These are phyloP conservation scores for Berghia stephanieae DNA, from an alignment of 1,140 invertebrate genomes.

Conservation along the genomic window DNA sequence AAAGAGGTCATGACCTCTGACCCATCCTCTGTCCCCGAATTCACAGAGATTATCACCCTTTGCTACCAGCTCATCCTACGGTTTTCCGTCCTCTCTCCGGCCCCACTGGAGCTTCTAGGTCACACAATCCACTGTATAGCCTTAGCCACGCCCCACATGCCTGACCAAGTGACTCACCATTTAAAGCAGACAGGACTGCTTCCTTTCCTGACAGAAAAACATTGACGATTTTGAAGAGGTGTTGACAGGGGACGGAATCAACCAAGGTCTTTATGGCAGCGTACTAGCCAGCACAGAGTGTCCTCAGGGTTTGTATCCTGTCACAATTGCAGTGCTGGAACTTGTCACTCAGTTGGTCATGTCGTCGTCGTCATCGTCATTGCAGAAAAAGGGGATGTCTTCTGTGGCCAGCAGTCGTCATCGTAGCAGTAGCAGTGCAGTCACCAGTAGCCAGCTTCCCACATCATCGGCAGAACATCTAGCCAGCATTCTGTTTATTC, in stretches of 20 bases:
- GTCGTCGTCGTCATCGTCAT: no score
- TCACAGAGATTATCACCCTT: conserved; percentile 43
- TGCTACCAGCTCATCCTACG: conserved; percentile 56
- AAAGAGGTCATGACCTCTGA: conserved; percentile 50
- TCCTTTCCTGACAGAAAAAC: conserved; percentile 62
- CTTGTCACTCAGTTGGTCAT: conserved; percentile 60
- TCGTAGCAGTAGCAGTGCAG: no score
- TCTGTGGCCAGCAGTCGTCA: no score
- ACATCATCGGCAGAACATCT: no score
- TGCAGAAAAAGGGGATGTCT: no score
- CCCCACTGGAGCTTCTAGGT: conserved; percentile 52
- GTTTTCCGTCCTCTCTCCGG: conserved; percentile 50
- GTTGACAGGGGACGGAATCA: conserved; percentile 61
- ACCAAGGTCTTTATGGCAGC: conserved; percentile 63
- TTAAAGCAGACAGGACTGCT: conserved; percentile 64
- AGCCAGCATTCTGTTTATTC: conserved; percentile 61
- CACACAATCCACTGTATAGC: conserved; percentile 55
- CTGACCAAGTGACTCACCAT: conserved; percentile 56
- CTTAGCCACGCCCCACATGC: conserved; percentile 43
- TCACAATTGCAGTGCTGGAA: conserved; percentile 64
- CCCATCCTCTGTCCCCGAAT: conserved; percentile 41
- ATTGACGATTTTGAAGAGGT: conserved; percentile 53
- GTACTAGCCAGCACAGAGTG: conserved; percentile 64
- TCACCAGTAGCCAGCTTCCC: no score
- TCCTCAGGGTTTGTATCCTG: conserved; percentile 62